These are phyloP conservation scores for Phodopus roborovskii DNA, from an alignment of 2,113 vertebrate species.

Conservation along the genomic window DNA sequence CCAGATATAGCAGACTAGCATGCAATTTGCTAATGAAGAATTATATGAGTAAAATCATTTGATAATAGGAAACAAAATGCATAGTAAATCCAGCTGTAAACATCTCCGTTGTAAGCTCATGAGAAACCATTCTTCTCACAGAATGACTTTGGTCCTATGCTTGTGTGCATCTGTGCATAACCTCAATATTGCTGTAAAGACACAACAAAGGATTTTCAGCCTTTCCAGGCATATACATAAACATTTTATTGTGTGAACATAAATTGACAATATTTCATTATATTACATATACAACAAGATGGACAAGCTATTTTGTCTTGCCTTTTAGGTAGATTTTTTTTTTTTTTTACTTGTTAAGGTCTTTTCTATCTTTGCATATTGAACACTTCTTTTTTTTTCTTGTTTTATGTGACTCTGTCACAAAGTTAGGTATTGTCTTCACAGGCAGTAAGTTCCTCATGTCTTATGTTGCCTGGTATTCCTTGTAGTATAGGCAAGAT, in stretches of 20 bases:
- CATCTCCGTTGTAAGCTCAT: background rate
- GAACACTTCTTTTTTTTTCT: background rate
- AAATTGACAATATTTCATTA: background rate
- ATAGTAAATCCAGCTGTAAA: background rate
- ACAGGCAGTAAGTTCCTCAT: background rate
- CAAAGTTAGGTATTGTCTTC: background rate
- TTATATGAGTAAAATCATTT: background rate
- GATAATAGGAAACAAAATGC: background rate
- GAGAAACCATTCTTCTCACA: background rate
- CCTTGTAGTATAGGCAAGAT: background rate
- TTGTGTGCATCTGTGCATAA: rapidly evolving
- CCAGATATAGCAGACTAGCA: background rate
- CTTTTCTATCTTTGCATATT: background rate
- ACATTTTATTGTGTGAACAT: background rate
- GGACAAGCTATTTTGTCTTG: background rate
- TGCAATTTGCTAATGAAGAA: background rate
- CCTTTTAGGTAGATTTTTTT: background rate
- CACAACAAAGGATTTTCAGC: background rate
- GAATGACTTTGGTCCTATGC: background rate
- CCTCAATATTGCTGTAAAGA: background rate
- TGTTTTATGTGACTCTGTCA: background rate
- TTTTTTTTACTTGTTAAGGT: background rate
- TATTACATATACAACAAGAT: background rate
- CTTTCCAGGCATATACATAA: background rate
- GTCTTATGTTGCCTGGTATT: background rate